Evolutionary conservation across 2,797 vertebrate species (phyloP).

Genomic region (Vespertilio murinus): DNA sequence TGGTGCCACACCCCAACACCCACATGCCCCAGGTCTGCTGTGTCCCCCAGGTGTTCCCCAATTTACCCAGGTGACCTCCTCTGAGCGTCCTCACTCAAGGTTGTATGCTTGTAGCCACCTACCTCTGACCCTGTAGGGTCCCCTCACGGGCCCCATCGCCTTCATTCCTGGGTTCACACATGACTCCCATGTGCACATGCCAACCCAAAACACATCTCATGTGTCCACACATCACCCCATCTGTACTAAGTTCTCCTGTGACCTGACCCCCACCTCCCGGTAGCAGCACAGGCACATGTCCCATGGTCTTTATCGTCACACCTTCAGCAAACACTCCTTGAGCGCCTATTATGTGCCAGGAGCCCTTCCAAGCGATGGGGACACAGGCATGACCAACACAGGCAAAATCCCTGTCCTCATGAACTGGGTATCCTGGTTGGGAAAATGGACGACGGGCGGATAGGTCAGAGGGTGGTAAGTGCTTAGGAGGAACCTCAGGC

Average conservation of each 20-base stretch:
- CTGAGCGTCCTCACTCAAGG: background rate
- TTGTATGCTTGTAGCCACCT: background rate
- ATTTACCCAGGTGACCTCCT: background rate
- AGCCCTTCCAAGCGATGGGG: background rate
- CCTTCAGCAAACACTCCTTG: background rate
- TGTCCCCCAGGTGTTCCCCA: background rate
- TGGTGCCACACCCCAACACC: background rate
- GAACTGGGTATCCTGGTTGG: background rate
- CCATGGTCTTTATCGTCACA: background rate
- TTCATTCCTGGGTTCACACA: background rate
- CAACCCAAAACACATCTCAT: background rate
- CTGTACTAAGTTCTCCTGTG: background rate
- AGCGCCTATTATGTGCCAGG: background rate
- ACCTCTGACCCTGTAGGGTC: background rate
- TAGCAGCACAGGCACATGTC: background rate
- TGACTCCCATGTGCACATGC: background rate
- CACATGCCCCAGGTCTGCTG: background rate
- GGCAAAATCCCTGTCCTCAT: background rate
- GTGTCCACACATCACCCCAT: background rate
- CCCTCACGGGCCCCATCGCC: fast-evolving
- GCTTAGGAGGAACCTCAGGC: background rate
- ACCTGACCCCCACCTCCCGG: background rate
- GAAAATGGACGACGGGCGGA: background rate
- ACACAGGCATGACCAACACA: background rate
- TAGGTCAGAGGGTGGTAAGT: background rate